phyloP scores from a whole-genome alignment of 1,140 invertebrate species.

The Palaemon carinicauda region DNA sequence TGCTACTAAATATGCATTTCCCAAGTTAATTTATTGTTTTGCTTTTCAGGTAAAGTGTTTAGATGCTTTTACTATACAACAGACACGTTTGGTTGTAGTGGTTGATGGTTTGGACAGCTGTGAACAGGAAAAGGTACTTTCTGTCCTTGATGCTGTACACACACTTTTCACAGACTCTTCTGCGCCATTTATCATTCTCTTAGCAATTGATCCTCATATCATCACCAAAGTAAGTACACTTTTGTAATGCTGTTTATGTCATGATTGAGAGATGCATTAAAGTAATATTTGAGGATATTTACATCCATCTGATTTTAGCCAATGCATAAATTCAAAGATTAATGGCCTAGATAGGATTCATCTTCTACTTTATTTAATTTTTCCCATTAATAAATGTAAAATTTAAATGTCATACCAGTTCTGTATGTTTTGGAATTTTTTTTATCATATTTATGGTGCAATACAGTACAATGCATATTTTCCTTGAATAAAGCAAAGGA shows the following conservation, averaged over 20 bases:
- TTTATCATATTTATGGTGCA: too few relatives aligned
- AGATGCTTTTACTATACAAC: slow-evolving; percentile 89
- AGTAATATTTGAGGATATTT: too few relatives aligned
- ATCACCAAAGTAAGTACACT: slow-evolving; percentile 86
- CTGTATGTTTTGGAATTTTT: too few relatives aligned
- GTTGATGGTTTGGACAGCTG: slow-evolving; percentile 97
- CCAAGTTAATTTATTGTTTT: not conserved
- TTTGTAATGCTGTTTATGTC: not conserved
- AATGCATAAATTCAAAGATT: too few relatives aligned
- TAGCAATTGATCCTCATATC: slow-evolving; percentile 96
- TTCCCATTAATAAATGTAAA: too few relatives aligned
- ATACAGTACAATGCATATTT: too few relatives aligned
- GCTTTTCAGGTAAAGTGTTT: slow-evolving; percentile 76
- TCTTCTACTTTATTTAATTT: too few relatives aligned
- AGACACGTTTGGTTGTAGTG: slow-evolving; percentile 91
- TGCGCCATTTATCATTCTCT: slow-evolving; percentile 90
- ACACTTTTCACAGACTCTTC: slow-evolving; percentile 90
- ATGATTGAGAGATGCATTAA: not conserved
- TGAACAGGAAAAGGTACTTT: slow-evolving; percentile 94
- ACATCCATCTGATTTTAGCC: too few relatives aligned
- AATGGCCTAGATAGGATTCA: too few relatives aligned
- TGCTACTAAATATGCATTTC: too few relatives aligned
- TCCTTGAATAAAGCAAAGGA: too few relatives aligned
- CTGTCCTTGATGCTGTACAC: slow-evolving; percentile 92
- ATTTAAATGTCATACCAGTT: too few relatives aligned